phyloP scores from a whole-genome alignment of 2,888 invertebrate genomes.

The Acanthosoma haemorrhoidale region DNA sequence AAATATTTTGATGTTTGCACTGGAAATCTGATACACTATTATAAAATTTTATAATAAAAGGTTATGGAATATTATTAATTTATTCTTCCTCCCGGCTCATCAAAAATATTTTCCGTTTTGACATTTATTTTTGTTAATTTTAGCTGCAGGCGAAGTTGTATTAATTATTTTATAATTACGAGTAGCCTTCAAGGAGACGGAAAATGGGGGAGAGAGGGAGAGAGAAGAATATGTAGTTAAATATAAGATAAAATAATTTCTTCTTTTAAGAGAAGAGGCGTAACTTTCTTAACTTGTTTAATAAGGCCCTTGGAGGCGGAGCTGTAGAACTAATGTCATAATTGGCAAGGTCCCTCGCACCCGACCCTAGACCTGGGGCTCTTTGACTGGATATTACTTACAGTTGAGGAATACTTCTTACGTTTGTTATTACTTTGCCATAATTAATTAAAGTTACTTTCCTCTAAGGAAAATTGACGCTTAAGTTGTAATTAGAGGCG shows the following conservation, averaged over 20 bases:
- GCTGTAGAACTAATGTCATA: background rate
- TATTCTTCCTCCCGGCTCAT: too few species aligned
- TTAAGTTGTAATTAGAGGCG: constrained; percentile 29
- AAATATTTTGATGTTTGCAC: too few species aligned
- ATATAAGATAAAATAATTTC: constrained; percentile 33
- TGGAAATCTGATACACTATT: too few species aligned
- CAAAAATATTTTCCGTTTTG: too few species aligned
- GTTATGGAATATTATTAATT: too few species aligned
- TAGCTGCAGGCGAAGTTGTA: background rate
- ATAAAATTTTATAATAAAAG: too few species aligned
- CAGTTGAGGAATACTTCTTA: constrained; percentile 37
- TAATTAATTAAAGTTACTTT: constrained; percentile 35
- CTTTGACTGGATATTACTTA: constrained; percentile 33
- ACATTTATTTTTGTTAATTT: constrained; percentile 3
- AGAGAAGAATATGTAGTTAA: background rate
- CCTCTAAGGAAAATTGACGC: constrained; percentile 34
- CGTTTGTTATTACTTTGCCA: constrained; percentile 36
- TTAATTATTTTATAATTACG: constrained; percentile 5
- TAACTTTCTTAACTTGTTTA: constrained; percentile 28
- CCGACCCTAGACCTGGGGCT: background rate
- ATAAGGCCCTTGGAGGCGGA: background rate
- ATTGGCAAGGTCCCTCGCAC: background rate
- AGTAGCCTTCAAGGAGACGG: background rate
- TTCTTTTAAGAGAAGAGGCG: constrained; percentile 5
- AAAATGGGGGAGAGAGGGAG: too few species aligned